These are phyloP conservation scores for Himantopus leucocephalus DNA, from an alignment of 2,113 vertebrate species.

Conservation along the genomic window DNA sequence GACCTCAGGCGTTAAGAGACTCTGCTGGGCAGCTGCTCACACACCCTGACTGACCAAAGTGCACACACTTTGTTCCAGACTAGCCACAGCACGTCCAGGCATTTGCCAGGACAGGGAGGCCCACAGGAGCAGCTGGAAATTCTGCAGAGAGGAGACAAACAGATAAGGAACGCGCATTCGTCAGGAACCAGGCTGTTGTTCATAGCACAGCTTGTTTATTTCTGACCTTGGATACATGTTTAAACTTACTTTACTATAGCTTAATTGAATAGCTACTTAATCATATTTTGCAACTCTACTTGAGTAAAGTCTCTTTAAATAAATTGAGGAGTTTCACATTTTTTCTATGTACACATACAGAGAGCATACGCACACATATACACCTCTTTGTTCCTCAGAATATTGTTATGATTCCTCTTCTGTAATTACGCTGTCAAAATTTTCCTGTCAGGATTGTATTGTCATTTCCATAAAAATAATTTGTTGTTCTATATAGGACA, in stretches of 20 bases:
- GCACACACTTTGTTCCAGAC: background rate
- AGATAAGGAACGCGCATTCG: rapidly evolving
- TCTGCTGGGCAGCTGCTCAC: background rate
- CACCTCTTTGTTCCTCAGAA: background rate
- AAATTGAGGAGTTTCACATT: background rate
- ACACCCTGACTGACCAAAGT: background rate
- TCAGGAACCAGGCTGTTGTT: background rate
- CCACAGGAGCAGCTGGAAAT: background rate
- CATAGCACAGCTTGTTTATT: background rate
- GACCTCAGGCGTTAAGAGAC: rapidly evolving
- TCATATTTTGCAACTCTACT: background rate
- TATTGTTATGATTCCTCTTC: background rate
- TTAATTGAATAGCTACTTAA: background rate
- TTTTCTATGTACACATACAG: background rate
- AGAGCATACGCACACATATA: background rate
- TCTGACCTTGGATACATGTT: background rate
- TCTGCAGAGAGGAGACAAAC: background rate
- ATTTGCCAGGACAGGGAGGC: background rate
- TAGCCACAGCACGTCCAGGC: rapidly evolving
- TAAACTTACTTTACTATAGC: background rate
- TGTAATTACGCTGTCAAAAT: background rate
- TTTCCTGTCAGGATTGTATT: background rate
- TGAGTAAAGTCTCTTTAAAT: background rate
- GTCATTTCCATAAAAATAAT: constrained; percentile 26
- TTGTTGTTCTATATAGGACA: background rate